Evolutionary conservation across 2,797 vertebrate species (phyloP).

Genomic region (Sebastes itinus): DNA sequence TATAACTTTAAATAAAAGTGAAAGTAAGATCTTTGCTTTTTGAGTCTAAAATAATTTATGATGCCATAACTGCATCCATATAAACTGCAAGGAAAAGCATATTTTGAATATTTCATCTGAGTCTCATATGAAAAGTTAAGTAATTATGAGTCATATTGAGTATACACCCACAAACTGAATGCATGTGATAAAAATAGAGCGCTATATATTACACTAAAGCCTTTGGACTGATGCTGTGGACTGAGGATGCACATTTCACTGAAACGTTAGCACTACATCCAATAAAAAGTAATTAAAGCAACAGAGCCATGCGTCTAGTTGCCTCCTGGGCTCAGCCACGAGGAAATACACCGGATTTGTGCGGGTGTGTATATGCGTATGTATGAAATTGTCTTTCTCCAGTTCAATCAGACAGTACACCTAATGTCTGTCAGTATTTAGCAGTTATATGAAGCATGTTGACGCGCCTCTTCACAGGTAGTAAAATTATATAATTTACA

Average conservation of each 20-base stretch:
- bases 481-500: not conserved
- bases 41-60: not conserved
- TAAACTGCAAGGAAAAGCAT: not conserved
- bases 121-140: not conserved
- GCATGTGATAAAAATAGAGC: not conserved
- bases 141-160: not conserved
- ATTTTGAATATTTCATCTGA: not conserved
- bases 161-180: not conserved
- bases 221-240: not conserved
- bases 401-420: not conserved
- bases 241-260: not conserved
- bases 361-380: not conserved
- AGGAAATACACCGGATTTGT: not conserved
- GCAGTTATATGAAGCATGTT: not conserved
- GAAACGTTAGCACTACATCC: not conserved
- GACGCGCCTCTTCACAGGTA: not conserved
- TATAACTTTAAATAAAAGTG: not conserved
- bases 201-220: not conserved
- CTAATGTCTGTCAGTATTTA: no score
- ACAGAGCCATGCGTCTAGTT: not conserved
- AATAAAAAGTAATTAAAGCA: constrained; percentile 14
- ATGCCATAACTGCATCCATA: not conserved
- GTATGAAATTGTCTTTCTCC: not conserved
- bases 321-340: not conserved
- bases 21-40: not conserved